Conservation (phyloP, 2,888 invertebrate genomes). For the Dromius quadrimaculatus region DNA sequence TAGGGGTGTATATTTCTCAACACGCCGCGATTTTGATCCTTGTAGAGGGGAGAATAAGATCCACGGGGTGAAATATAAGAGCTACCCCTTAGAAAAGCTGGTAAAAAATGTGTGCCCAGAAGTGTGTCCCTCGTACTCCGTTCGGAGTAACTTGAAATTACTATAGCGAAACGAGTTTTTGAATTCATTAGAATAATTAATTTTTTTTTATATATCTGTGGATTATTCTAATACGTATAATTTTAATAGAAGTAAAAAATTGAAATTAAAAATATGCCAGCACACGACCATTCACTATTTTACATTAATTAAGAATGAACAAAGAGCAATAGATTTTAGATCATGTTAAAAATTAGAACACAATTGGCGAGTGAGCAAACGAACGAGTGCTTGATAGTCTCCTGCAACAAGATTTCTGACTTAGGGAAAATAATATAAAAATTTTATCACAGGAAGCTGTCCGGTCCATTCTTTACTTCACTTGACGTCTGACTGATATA, state of each 20-base stretch:
- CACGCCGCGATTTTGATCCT: conserved; percentile 17
- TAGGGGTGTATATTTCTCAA: conserved; percentile 41
- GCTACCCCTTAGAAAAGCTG: conserved; percentile 23
- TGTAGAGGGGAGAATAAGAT: conserved; percentile 13
- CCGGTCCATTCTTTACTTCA: no score
- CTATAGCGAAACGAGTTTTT: neutral
- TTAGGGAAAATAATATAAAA: no score
- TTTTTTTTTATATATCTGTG: conserved; percentile 8
- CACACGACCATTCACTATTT: no score
- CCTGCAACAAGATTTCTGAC: no score
- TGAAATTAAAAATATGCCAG: no score
- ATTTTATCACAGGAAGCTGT: no score
- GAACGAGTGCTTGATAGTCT: no score
- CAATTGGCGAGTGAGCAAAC: no score
- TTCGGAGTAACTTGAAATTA: conserved; percentile 28
- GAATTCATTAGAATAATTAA: conserved; percentile 21
- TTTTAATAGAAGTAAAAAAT: neutral
- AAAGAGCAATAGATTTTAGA: no score
- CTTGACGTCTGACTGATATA: no score
- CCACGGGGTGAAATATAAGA: conserved; percentile 14
- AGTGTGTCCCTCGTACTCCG: conserved; percentile 36
- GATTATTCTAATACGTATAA: neutral
- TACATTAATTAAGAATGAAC: no score
- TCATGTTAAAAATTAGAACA: no score
- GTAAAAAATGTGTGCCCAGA: conserved; percentile 14